Conservation (phyloP, 2,888 invertebrate genomes). For the Boloria euphrosyne region DNA sequence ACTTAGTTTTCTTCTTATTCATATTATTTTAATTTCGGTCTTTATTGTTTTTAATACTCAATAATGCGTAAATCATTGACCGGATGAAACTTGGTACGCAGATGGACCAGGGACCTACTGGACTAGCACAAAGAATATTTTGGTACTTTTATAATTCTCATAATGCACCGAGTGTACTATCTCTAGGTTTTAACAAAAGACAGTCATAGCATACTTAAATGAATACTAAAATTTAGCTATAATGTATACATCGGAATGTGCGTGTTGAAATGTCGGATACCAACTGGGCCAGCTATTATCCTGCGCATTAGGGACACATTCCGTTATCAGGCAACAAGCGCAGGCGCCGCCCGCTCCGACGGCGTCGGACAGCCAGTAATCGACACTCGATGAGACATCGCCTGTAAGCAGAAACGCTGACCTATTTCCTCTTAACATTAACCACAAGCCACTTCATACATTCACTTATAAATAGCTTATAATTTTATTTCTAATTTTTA, state of each 20-base stretch:
- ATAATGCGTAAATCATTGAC: no score
- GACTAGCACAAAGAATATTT: no score
- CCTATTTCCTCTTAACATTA: slow-evolving; percentile 20
- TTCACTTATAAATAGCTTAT: slow-evolving; percentile 14
- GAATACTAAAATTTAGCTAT: not conserved
- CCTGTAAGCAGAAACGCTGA: slow-evolving; percentile 7
- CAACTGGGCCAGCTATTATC: slow-evolving; percentile 25
- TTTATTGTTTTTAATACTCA: no score
- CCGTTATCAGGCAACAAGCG: slow-evolving; percentile 15
- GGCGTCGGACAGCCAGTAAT: no score
- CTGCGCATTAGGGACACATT: slow-evolving; percentile 25
- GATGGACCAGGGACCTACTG: no score
- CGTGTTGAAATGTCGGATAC: not conserved
- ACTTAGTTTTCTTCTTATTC: no score
- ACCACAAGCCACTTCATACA: slow-evolving; percentile 16
- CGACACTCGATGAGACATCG: slow-evolving; percentile 18
- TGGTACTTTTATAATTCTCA: no score
- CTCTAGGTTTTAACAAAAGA: no score
- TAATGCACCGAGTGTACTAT: no score
- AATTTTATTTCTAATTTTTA: slow-evolving; percentile 6
- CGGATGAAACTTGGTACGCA: no score
- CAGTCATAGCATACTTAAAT: not conserved
- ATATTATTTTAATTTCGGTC: no score
- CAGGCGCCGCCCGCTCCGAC: slow-evolving; percentile 13
- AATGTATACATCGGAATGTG: not conserved